Evolutionary conservation across 2,797 vertebrate genomes (phyloP).

Genomic region (Poeciliopsis paucimaculata): DNA sequence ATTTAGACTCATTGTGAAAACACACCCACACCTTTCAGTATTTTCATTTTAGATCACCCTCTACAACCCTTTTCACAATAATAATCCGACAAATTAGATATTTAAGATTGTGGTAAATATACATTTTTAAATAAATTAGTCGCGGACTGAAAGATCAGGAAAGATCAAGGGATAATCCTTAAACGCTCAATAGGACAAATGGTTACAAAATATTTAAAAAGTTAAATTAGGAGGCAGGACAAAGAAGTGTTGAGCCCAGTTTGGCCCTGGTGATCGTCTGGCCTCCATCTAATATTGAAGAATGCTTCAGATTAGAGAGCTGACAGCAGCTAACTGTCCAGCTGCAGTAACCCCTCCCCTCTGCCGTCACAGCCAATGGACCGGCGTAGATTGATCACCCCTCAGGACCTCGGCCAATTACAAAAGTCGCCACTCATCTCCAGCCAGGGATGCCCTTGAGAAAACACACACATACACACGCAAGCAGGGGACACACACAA

Average conservation of each 20-base stretch:
- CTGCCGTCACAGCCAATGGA: constrained; percentile 71
- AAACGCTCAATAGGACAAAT: constrained; percentile 9
- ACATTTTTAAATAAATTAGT: neutral
- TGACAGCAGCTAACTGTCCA: constrained; percentile 77
- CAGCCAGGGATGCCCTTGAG: constrained; percentile 69
- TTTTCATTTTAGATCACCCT: constrained; percentile 20
- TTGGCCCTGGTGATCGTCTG: constrained; percentile 42
- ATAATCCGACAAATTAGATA: neutral
- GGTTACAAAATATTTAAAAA: neutral
- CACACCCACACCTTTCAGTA: neutral
- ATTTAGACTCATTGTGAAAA: neutral
- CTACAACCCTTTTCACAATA: constrained; percentile 7
- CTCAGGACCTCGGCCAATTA: constrained; percentile 63
- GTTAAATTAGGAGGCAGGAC: constrained; percentile 19
- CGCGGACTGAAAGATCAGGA: neutral
- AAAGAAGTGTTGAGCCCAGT: constrained; percentile 35
- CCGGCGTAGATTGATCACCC: constrained; percentile 70
- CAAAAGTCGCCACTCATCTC: constrained; percentile 46
- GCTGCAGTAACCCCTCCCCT: constrained; percentile 71
- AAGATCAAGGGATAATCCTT: neutral
- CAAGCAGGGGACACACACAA: constrained; percentile 12
- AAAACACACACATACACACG: constrained; percentile 40
- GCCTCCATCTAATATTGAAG: constrained; percentile 70
- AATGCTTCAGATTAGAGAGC: constrained; percentile 73
- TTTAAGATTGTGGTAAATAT: neutral